Evolutionary conservation across 1,140 invertebrate genomes (phyloP).

Genomic region (Drosophila paulistorum): DNA sequence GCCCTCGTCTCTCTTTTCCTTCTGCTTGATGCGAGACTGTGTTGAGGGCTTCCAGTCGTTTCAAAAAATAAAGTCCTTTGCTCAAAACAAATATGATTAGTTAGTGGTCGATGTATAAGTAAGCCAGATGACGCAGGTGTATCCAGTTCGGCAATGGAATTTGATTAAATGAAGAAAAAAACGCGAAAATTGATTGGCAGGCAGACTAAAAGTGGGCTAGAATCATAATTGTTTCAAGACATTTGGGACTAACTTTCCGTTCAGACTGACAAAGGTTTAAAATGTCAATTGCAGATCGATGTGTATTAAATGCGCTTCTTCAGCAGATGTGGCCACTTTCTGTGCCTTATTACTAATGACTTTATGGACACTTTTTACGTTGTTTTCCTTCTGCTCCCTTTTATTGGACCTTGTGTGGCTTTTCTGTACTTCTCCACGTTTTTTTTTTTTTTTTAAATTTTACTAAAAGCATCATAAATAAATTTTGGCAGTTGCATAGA

Average conservation of each 20-base stretch:
- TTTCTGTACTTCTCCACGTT: background rate
- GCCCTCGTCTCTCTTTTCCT: too few relatives aligned
- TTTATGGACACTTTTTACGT: background rate
- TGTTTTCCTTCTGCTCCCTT: background rate
- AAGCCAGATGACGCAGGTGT: slow-evolving; percentile 27
- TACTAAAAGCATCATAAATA: background rate
- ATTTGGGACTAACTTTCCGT: slow-evolving; percentile 26
- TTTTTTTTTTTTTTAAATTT: background rate
- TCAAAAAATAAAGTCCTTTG: too few relatives aligned
- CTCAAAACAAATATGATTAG: too few relatives aligned
- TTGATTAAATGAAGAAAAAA: slow-evolving; percentile 26
- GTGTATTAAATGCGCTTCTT: slow-evolving; percentile 9
- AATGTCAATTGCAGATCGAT: slow-evolving; percentile 50
- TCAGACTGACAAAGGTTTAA: slow-evolving; percentile 17
- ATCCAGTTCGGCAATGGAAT: slow-evolving; percentile 10
- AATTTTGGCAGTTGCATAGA: background rate
- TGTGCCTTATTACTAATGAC: slow-evolving; percentile 5
- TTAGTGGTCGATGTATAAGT: too few relatives aligned
- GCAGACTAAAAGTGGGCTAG: background rate
- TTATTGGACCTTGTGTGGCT: background rate
- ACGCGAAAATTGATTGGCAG: slow-evolving; percentile 38
- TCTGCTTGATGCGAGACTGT: too few relatives aligned
- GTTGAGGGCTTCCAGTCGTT: too few relatives aligned
- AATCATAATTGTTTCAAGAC: slow-evolving; percentile 3
- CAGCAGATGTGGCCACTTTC: background rate